phyloP scores from a whole-genome alignment of 92 coral and sea anemone genomes.

The Scolanthus callimorphus region DNA sequence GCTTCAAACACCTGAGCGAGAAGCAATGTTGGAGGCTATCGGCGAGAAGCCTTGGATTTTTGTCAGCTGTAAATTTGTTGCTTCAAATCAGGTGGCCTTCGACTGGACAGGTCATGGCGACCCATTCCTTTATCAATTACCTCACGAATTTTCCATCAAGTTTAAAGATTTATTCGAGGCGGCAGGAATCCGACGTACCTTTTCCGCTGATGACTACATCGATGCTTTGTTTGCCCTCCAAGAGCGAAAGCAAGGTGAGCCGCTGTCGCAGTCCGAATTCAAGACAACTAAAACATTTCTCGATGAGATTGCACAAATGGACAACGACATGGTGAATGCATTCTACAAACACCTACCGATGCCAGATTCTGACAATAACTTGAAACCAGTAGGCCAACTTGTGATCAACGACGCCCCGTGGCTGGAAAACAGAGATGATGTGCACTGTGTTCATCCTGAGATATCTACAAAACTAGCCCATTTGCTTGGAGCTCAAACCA shows the following conservation, averaged over 20 bases:
- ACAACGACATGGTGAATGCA: constrained; percentile 42
- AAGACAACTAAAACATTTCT: constrained; percentile 71
- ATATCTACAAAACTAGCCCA: constrained; percentile 74
- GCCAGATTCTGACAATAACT: constrained; percentile 66
- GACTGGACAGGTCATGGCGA: constrained; percentile 80
- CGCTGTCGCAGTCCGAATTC: constrained; percentile 61
- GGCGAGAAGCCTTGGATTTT: constrained; percentile 80
- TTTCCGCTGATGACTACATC: constrained; percentile 62
- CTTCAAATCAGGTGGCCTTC: constrained; percentile 78
- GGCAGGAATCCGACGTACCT: constrained; percentile 71
- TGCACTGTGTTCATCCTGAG: constrained; percentile 71
- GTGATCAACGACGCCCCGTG: constrained; percentile 88
- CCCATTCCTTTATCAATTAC: constrained; percentile 79
- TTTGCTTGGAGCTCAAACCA: constrained; percentile 76
- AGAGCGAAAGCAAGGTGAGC: constrained; percentile 65
- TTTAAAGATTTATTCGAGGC: constrained; percentile 67
- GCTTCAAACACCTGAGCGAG: constrained; percentile 56
- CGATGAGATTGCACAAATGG: constrained; percentile 59
- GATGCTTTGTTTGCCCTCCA: constrained; percentile 71
- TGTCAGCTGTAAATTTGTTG: constrained; percentile 65
- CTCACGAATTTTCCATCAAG: constrained; percentile 65
- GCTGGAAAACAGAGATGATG: constrained; percentile 50
- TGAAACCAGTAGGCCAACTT: constrained; percentile 69
- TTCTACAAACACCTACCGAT: constrained; percentile 67
- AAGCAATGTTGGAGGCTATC: constrained; percentile 50